Evolutionary conservation across 2,113 vertebrate genomes (phyloP).

Genomic region (Aegithalos caudatus): DNA sequence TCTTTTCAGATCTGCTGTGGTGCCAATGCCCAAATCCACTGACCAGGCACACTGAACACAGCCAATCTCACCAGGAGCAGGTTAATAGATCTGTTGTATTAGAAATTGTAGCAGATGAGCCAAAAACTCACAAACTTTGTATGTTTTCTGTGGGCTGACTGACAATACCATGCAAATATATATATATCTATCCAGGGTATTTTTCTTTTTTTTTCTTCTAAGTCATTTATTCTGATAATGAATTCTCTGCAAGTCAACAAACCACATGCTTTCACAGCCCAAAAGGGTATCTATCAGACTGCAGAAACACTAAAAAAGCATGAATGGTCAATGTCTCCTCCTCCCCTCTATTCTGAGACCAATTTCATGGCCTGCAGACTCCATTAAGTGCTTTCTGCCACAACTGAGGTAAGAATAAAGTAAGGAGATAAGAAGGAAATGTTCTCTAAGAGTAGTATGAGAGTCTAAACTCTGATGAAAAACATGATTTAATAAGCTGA

Average conservation of each 20-base stretch:
- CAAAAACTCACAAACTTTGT: not conserved
- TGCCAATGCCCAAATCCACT: not conserved
- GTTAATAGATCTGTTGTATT: not conserved
- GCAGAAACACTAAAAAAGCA: not conserved
- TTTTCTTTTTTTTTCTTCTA: not conserved
- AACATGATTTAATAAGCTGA: not conserved
- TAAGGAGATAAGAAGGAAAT: constrained; percentile 2
- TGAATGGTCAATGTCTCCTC: not conserved
- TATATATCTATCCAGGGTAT: not conserved
- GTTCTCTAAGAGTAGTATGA: not conserved
- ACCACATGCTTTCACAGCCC: not conserved
- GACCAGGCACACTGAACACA: not conserved
- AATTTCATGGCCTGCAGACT: not conserved
- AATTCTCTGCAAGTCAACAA: not conserved
- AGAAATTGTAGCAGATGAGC: not conserved
- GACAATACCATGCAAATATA: not conserved
- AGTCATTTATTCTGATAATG: not conserved
- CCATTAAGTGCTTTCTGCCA: not conserved
- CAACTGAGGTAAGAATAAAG: constrained; percentile 12
- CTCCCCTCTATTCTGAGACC: not conserved
- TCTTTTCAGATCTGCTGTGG: not conserved
- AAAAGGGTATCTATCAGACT: not conserved
- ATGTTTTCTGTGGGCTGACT: not conserved
- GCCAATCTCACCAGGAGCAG: not conserved
- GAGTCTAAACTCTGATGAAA: not conserved